Base-by-base conservation (phyloP, 2,113 vertebrate species). In the Bombycilla garrulus region DNA sequence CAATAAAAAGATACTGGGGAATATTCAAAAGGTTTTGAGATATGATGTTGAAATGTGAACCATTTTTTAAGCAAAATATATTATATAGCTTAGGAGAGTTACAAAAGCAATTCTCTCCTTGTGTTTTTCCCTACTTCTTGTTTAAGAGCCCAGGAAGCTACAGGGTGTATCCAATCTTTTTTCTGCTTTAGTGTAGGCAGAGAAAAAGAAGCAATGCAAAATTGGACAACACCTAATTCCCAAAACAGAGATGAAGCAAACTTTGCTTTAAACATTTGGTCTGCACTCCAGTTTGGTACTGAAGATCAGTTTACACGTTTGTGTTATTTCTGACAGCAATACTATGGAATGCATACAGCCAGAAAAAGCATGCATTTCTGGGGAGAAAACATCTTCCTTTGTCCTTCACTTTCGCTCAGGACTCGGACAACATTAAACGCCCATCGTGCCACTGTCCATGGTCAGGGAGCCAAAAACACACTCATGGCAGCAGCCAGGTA, bases 391-490 rank as follows among this genome's bases (percentile, higher is more conserved):
- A 18, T 28, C 53, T 20, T 7, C n/a, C 15, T 38, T 86, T 58
- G 38, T 81, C 40, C 20, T 56, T 62, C 28, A 5, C 10, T 1
- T 0, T 4, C 45, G 40, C 65, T 71, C 44, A 38, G n/a, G 61
- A 22, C 12, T 4, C 35, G 36, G 33, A 28, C 0, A 5, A n/a
- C 14, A 12, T 21, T 24, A 48, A 56, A 18, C 3, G 12, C 51
- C 11, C 10, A 2, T 4, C 26, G 50, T 64, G 57, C 11, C 40
- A 3, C 44, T 44, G 33, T 51, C 19, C 33, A 3, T 0, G 0
- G n/a, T 22, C 44, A 23, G 4, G 1, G 50, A 66, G 54, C 23
- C 83, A 44, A 20, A 10, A 44, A 10, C 11, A 15, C 13, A 7
- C 35, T 12, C 38, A 4, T 0, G 2, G 57, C 81, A 69, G 35